Base-by-base conservation (phyloP, 2,797 vertebrate genomes). In the Limnodromus scolopaceus region DNA sequence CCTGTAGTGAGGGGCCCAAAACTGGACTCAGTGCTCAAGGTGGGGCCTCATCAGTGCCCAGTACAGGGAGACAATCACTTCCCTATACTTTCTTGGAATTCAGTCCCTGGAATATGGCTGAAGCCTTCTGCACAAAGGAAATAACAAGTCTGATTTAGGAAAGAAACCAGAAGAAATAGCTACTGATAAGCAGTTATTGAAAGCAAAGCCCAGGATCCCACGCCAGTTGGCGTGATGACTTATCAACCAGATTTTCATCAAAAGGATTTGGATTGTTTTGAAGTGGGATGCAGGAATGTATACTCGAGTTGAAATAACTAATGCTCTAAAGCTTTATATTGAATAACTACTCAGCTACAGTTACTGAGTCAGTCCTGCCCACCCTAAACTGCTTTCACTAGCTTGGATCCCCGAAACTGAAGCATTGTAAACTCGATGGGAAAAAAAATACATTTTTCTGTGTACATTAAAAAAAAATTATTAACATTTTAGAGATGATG, bases 401-500 rank as follows among this genome's bases (percentile, higher is more conserved):
- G 28, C 75, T 68, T 34, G 55, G 25, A 54, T 68, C 36, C 24
- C 49, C 57, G 7, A 27, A 68, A 63, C 15, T 9, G 71, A 30
- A 92, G 22, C 51, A n/a, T 11, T 58, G n/a, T 57, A 61, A 76
- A 77, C 38, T 60, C 9, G 6, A 13, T 39, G 34, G 20, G 82
- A 92, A 92, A 93, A 93, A 75, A 16, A 7, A 19, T 58, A 38
- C 17, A 10, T 88, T 91, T 48, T 30, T 83, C 27, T 45, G 27
- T 54, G 30, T 74, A 71, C 20, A 15, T 55, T 57, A 85, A 57
- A 39, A 22, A 72, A 4, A 53, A 32, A 34, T n/a, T 51, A 36
- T 24, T 43, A 84, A 69, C 22, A 46, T 78, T 79, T 82, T 41
- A 68, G 71, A 91, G 87, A 87, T 84, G 88, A 97, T 95, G 86